These are phyloP conservation scores for Cheirogaleus medius DNA, from an alignment of 2,113 vertebrate genomes.

Conservation along the genomic window DNA sequence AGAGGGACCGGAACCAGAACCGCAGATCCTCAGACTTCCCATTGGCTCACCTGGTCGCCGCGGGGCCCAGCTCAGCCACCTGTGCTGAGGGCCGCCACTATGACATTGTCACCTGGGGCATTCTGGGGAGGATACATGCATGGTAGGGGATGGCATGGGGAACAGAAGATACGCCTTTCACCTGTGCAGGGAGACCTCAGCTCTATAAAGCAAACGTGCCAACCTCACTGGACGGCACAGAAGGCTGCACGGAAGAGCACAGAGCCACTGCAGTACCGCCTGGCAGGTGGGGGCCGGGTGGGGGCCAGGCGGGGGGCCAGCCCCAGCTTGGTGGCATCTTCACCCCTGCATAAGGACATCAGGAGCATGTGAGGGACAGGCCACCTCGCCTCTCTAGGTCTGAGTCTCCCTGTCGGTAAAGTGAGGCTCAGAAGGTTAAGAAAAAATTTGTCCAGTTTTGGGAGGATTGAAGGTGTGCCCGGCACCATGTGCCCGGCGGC, in stretches of 20 bases:
- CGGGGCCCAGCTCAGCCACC: accelerated
- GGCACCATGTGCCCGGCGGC: accelerated
- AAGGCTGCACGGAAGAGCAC: accelerated
- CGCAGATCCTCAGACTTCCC: accelerated
- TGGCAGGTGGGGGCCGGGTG: accelerated
- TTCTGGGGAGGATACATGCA: not conserved
- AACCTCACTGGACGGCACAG: accelerated
- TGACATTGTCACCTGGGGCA: accelerated
- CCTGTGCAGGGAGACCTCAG: accelerated
- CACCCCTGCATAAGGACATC: accelerated
- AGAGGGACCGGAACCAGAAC: not conserved
- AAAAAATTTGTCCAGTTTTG: accelerated
- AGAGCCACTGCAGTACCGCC: accelerated
- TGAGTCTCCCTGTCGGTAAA: not conserved
- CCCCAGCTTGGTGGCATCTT: accelerated
- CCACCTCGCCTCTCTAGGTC: accelerated
- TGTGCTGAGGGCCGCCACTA: accelerated
- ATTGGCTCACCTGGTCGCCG: accelerated
- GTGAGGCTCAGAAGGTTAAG: accelerated
- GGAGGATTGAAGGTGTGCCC: not conserved
- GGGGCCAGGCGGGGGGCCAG: accelerated
- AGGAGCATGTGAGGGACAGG: accelerated
- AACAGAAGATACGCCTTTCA: accelerated
- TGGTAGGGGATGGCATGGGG: accelerated
- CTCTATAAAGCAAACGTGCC: not conserved